Conservation (phyloP, 2,888 invertebrate species). For the Watsonalla binaria region DNA sequence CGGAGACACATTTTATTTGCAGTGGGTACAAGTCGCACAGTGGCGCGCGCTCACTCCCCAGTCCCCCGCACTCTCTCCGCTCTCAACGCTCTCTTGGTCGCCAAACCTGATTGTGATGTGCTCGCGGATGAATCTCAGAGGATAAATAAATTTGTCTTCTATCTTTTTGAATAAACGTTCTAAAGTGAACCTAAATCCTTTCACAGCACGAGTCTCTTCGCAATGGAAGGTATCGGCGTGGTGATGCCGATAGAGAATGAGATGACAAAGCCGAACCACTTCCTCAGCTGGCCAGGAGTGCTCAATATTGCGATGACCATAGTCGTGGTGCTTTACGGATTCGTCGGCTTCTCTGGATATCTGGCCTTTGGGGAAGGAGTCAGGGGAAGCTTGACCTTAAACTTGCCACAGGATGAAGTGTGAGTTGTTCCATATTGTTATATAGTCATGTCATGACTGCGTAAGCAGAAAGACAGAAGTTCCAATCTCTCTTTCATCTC, state of each 20-base stretch:
- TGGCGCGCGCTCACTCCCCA: too few relatives aligned
- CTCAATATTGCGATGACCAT: constrained; percentile 92
- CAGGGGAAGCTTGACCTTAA: constrained; percentile 88
- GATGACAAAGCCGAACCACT: constrained; percentile 90
- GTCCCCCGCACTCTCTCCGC: too few relatives aligned
- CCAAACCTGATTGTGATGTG: too few relatives aligned
- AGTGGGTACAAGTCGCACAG: too few relatives aligned
- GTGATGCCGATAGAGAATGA: constrained; percentile 96
- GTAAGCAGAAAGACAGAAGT: too few relatives aligned
- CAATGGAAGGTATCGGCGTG: constrained; percentile 97
- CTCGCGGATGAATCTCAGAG: too few relatives aligned
- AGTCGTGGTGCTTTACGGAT: constrained; percentile 87
- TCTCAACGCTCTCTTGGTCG: too few relatives aligned
- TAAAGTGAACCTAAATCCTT: neutral
- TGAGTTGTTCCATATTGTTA: constrained; percentile 60
- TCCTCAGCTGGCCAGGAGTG: constrained; percentile 90
- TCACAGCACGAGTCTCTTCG: constrained; percentile 92
- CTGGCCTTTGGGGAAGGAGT: constrained; percentile 87
- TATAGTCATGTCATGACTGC: too few relatives aligned
- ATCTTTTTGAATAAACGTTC: too few relatives aligned
- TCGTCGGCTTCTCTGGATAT: constrained; percentile 94
- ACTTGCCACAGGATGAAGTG: constrained; percentile 84
- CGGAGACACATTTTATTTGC: too few relatives aligned
- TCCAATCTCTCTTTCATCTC: too few relatives aligned
- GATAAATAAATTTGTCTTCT: too few relatives aligned